phyloP scores from a whole-genome alignment of 2,888 invertebrate species.

The Nebria brevicollis region DNA sequence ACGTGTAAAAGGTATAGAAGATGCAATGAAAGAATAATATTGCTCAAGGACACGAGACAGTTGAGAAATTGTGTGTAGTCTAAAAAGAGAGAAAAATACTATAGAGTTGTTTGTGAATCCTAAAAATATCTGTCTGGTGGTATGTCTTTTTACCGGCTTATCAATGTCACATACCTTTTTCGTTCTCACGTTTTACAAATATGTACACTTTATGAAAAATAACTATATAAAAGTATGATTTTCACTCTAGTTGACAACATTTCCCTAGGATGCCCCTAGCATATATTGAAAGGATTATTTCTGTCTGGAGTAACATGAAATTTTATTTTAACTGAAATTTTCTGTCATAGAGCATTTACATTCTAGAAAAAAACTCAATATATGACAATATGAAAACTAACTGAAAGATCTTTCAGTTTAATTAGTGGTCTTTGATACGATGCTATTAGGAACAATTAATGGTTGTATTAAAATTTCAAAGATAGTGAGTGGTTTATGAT shows the following conservation, averaged over 20 bases:
- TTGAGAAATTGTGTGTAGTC: background rate
- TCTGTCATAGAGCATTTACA: background rate
- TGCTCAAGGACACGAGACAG: background rate
- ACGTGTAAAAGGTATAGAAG: background rate
- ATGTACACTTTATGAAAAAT: background rate
- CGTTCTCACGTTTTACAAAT: background rate
- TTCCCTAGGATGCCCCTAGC: background rate
- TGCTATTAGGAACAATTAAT: too few species aligned
- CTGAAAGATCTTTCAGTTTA: too few species aligned
- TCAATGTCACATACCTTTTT: background rate
- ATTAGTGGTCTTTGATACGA: too few species aligned
- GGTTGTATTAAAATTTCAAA: too few species aligned
- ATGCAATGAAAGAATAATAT: background rate
- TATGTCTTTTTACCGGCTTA: background rate
- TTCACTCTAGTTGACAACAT: background rate
- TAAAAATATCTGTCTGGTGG: background rate
- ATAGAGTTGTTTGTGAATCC: background rate
- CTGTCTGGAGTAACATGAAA: background rate
- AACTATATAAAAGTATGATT: background rate
- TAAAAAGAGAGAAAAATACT: background rate
- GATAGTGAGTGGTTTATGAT: background rate
- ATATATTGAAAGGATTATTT: background rate
- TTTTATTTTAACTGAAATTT: background rate
- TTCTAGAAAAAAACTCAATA: too few species aligned
- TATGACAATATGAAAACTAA: too few species aligned